These are phyloP conservation scores for Leptodactylus fuscus DNA, from an alignment of 2,113 vertebrate genomes.

Conservation along the genomic window DNA sequence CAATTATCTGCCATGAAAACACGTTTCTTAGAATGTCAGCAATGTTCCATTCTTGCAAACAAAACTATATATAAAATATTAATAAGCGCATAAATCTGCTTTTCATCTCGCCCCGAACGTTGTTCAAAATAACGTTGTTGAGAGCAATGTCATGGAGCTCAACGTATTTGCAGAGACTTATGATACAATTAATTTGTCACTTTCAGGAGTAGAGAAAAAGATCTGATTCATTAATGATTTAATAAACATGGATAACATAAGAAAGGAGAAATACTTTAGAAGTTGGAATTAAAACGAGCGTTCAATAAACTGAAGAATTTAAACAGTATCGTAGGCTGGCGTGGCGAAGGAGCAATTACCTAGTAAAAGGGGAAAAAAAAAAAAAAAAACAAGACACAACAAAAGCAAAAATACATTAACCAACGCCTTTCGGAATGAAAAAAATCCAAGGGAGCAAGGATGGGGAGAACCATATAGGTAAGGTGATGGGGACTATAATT, in stretches of 20 bases:
- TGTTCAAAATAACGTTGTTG: constrained; percentile 31
- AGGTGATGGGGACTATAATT: no score
- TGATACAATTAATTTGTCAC: constrained; percentile 56
- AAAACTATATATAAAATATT: constrained; percentile 55
- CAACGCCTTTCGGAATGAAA: no score
- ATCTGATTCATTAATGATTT: constrained; percentile 61
- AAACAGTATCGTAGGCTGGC: neutral
- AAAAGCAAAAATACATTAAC: no score
- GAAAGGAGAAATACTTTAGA: neutral
- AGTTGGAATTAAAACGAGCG: neutral
- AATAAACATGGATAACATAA: constrained; percentile 54
- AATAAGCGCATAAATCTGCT: constrained; percentile 43
- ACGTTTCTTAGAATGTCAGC: constrained; percentile 19
- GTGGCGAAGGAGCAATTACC: no score
- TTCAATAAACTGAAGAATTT: neutral
- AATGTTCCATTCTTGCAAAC: constrained; percentile 42
- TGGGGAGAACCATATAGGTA: no score
- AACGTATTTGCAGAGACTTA: constrained; percentile 63
- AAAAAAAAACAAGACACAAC: no score
- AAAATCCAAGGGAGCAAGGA: no score
- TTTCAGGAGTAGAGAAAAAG: constrained; percentile 57
- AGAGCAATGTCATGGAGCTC: constrained; percentile 35
- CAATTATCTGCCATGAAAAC: constrained; percentile 26
- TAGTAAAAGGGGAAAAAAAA: constrained; percentile 38
- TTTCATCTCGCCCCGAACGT: constrained; percentile 35